Evolutionary conservation across 2,888 invertebrate species (phyloP), one percentile per base, ranked within the genome.

Genomic region (Archips xylosteana): DNA sequence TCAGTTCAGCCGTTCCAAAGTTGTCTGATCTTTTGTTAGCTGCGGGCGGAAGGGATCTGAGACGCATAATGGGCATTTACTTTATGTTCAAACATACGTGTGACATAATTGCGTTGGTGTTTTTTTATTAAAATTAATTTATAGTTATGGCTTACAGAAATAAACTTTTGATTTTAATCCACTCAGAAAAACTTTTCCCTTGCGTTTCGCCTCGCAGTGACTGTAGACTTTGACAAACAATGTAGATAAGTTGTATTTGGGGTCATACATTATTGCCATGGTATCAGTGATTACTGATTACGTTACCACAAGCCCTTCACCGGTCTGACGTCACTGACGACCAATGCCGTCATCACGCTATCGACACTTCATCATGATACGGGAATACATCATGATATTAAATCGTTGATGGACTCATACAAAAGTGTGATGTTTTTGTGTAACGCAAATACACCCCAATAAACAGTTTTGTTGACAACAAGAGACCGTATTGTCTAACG

Each of bases 321-420:
- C 23, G n/a, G 23, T 34, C 49, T 64, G 64, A 64, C 64, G 64
- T 64, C 64, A 64, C 49, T 32, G 47, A 9, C 13, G 47, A 9
- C 13, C 32, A 32, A 64, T 49, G 64, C 49, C 64, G 64, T 49
- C 64, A 49, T 34, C n/a, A 34, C 49, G 1, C 13, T 64, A 64
- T 64, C 64, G 13, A 47, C 64, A 64, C 64, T 64, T 64, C 64
- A 64, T 64, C 64, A 49, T 47, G 63, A 63, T 63, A 32, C 2
- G 23, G 62, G 12, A 39, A 61, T 61, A 61, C 60, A 61, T 39
- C n/a, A 47, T 23, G 47, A 64, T 64, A 64, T 47, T 49, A 47
- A 49, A 64, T 34, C 12, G 42, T 9, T 63, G 63, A 63, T 45
- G 63, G 61, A 61, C 39, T 62, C 61, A 2, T 36, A 61, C 49